Evolutionary conservation across 2,797 vertebrate species (phyloP).

Genomic region (Bradypodion ventrale): DNA sequence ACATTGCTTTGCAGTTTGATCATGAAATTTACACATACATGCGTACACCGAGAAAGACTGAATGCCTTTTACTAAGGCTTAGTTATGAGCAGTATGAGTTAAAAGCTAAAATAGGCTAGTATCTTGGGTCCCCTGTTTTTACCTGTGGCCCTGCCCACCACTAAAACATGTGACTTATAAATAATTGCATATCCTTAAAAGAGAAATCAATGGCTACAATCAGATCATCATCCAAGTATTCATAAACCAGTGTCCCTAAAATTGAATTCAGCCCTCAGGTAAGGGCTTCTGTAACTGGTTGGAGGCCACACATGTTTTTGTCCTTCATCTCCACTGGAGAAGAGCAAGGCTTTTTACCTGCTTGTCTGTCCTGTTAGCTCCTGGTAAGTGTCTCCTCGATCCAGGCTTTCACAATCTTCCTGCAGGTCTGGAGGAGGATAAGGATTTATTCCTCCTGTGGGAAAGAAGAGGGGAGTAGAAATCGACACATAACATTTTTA

Average conservation of each 20-base stretch:
- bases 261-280: background rate
- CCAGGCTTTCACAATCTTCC: slow-evolving; percentile 71
- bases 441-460: slow-evolving; percentile 77
- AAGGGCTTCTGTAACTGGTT: background rate
- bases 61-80: too few species aligned
- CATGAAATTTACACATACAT: too few species aligned
- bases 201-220: too few species aligned
- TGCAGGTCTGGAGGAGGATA: slow-evolving; percentile 76
- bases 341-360: slow-evolving; percentile 39
- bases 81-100: too few species aligned
- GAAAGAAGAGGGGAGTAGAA: slow-evolving; percentile 6
- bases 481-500: slow-evolving; percentile 10
- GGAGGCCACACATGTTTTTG: background rate
- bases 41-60: too few species aligned
- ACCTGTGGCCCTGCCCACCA: too few species aligned
- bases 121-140: too few species aligned
- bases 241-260: too few species aligned
- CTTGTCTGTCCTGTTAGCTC: background rate
- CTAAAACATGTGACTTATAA: too few species aligned
- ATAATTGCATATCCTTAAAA: too few species aligned
- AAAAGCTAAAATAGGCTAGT: too few species aligned
- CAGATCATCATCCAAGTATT: too few species aligned
- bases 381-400: slow-evolving; percentile 50
- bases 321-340: background rate
- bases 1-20: background rate